Evolutionary conservation across 2,888 invertebrate species (phyloP).

Genomic region (Podotricha telesiphe): DNA sequence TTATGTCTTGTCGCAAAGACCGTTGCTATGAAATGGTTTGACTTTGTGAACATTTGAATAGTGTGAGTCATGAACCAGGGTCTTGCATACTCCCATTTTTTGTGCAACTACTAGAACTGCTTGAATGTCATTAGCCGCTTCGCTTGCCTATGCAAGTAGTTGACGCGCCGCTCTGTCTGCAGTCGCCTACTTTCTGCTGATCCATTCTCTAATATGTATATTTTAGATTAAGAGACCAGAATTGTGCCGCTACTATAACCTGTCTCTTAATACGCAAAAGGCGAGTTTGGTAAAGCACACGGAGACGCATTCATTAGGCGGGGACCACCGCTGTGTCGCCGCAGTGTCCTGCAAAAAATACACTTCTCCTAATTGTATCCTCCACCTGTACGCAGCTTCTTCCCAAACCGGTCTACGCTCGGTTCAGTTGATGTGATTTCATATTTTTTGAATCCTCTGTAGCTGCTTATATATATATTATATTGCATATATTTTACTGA

Average conservation of each 20-base stretch:
- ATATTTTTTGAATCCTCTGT: neutral
- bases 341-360: slow-evolving; percentile 37
- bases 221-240: neutral
- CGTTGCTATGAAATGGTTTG: too few species aligned
- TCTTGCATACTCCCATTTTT: neutral
- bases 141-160: slow-evolving; percentile 17
- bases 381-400: slow-evolving; percentile 28
- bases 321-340: slow-evolving; percentile 37
- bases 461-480: neutral
- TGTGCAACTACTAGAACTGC: neutral
- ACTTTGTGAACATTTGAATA: neutral
- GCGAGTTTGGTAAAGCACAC: neutral
- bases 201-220: slow-evolving; percentile 3
- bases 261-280: neutral
- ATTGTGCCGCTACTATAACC: neutral
- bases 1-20: too few species aligned
- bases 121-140: neutral
- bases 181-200: slow-evolving; percentile 7
- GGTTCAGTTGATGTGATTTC: neutral
- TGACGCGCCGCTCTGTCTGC: slow-evolving; percentile 14
- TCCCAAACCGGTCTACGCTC: slow-evolving; percentile 15
- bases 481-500: neutral
- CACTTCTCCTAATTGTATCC: slow-evolving; percentile 30
- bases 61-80: neutral
- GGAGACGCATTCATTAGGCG: slow-evolving; percentile 18